Evolutionary conservation across 2,797 vertebrate species (phyloP), one percentile per base, ranked within the genome.

Genomic region (Antrozous pallidus): DNA sequence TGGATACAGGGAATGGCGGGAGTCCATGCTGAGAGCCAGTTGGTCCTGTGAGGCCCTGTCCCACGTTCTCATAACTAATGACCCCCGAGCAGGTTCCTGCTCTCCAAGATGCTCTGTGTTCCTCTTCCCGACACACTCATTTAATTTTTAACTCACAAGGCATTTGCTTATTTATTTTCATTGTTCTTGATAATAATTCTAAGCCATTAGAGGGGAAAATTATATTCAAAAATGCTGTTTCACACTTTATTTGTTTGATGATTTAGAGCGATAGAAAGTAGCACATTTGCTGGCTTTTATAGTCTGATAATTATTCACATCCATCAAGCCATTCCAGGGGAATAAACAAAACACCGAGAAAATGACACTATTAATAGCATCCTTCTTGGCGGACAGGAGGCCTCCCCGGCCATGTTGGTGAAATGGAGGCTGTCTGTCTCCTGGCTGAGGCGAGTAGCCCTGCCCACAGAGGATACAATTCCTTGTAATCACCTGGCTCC

Each of bases 201-300:
- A 93, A 98, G 75, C 98, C 98, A 98, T 98, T 98, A 98, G 98
- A 98, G 98, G 97, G 97, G 98, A 98, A 98, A 98, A 98, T 98
- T 98, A 98, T 98, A 98, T 98, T 98, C 97, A 98, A 96, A 98
- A 98, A 97, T 95, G 97, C 98, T 98, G 98, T 98, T 98, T 98
- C 98, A 98, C 98, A 98, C 98, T 98, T 98, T 98, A 98, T 98
- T 98, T 98, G 98, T 98, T 98, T 98, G 98, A 98, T 98, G 98
- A 98, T 98, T 98, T 98, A 98, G 98, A 98, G 97, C 92, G 91
- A 98, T 98, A 98, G 98, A 98, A 98, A 98, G 98, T 97, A 98
- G 98, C 98, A 97, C 98, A 98, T 98, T 98, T 98, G 97, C 98
- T 98, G 97, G 98, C 98, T 98, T 98, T 98, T 98, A 98, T 98